Percentiles rank a stretch among this genome's conserved stretches.
phyloP scores from a whole-genome alignment of 2,113 vertebrate genomes.

The Rhinoderma darwinii region DNA sequence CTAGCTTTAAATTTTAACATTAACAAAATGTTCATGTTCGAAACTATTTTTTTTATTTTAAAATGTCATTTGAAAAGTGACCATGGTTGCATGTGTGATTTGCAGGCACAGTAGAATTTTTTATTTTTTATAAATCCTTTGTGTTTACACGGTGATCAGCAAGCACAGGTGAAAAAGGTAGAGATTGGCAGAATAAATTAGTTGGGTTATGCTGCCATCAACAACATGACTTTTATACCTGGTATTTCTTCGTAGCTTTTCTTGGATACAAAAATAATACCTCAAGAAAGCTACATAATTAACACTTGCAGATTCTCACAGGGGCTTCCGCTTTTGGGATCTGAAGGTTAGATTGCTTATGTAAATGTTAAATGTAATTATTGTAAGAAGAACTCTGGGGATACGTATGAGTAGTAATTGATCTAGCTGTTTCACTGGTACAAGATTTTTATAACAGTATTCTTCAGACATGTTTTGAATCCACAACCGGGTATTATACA shows the following conservation, averaged over 20 bases:
- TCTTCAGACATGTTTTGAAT: not conserved
- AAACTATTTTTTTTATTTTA: not conserved
- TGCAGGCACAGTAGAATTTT: not conserved
- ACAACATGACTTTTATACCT: slow-evolving; percentile 36
- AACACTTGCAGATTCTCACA: slow-evolving; percentile 54
- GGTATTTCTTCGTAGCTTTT: slow-evolving; percentile 36
- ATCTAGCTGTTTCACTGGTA: slow-evolving; percentile 26
- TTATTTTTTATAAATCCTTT: no score
- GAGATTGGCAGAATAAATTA: slow-evolving; percentile 5
- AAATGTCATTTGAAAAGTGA: not conserved
- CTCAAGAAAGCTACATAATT: slow-evolving; percentile 54
- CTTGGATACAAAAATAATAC: slow-evolving; percentile 51
- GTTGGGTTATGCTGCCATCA: not conserved
- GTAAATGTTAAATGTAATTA: slow-evolving; percentile 60
- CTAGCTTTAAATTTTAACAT: no score
- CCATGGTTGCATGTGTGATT: not conserved
- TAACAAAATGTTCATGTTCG: no score
- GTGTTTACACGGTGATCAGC: not conserved
- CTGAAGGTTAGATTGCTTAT: slow-evolving; percentile 58
- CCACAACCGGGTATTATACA: not conserved
- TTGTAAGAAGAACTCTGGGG: slow-evolving; percentile 32
- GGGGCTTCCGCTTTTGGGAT: slow-evolving; percentile 45
- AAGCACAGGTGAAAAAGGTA: not conserved
- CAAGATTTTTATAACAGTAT: not conserved
- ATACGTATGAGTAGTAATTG: slow-evolving; percentile 25